Evolutionary conservation across 1,140 invertebrate species (phyloP), one percentile per base, ranked within the genome.

Genomic region (Ooceraea biroi): DNA sequence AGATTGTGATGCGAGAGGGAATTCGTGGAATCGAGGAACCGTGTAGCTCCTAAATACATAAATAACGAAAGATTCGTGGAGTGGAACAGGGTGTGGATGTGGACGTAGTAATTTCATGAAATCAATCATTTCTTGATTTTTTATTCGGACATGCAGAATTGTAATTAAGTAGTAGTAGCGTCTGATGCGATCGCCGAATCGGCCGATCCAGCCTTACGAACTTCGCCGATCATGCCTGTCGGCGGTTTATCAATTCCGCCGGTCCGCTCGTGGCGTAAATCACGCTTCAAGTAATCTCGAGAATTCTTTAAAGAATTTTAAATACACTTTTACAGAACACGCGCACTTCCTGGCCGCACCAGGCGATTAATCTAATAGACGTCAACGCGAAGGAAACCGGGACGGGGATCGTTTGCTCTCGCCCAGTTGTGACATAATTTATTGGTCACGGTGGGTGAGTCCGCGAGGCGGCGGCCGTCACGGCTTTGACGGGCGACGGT

Each of bases 391-490:
- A 36, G 36, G 27, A 73, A 73, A 82, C 25, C 4, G 27, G 12
- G n/a, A 46, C 55, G 19, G 25, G 74, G 55, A 66, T 78, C 48
- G 68, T 78, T 78, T 78, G 68, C 74, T 78, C 17, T 55, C 48
- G 8, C 46, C 44, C 74, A 36, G 60, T 52, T 46, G 41, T 30
- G 78, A 74, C 27, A 73, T 50, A 60, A 73, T 73, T 73, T 73
- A 73, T 82, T 46, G 66, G 69, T 82, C 68, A 82, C 27, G 19
- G 69, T 14, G 66, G 52, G 12, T 74, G 55, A 60, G 36, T 44
- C 41, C 69, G 68, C 50, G 77, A 72, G 50, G 41, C n/a, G n/a
- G n/a, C 57, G 36, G 57, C 48, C 41, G 57, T 82, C 78, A 74
- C 78, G 74, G 69, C 48, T 50, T 82, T 50, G 69, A 82, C 78